These are phyloP conservation scores for Cerastoderma edule DNA, from an alignment of 2,888 invertebrate genomes.

Conservation along the genomic window DNA sequence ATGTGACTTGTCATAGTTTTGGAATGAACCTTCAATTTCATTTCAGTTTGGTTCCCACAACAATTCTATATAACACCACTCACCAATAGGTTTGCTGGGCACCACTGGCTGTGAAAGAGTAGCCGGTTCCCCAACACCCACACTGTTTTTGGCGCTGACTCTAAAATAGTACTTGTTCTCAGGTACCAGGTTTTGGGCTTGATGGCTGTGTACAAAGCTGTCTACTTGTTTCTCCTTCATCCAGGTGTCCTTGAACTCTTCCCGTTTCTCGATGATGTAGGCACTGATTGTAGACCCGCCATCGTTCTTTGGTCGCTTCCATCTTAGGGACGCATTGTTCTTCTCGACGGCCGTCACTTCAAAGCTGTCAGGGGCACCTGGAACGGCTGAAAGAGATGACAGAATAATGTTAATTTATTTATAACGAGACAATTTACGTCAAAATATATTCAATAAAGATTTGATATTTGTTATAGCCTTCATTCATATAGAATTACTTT, in stretches of 20 bases:
- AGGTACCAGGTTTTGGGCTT: conserved; percentile 73
- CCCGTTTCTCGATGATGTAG: conserved; percentile 76
- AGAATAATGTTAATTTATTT: neutral
- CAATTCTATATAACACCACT: conserved; percentile 83
- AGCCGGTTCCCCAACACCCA: conserved; percentile 72
- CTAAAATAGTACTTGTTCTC: conserved; percentile 81
- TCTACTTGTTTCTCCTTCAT: conserved; percentile 66
- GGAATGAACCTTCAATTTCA: too few relatives aligned
- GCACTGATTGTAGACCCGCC: conserved; percentile 77
- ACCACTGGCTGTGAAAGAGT: conserved; percentile 71
- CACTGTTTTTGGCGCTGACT: conserved; percentile 80
- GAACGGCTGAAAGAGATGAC: conserved; percentile 60
- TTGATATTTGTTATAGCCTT: too few relatives aligned
- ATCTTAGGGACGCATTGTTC: conserved; percentile 74
- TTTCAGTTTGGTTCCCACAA: too few relatives aligned
- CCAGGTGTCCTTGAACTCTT: conserved; percentile 69
- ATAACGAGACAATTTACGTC: too few relatives aligned
- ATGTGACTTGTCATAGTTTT: too few relatives aligned
- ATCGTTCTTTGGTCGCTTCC: conserved; percentile 82
- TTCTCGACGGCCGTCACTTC: conserved; percentile 69
- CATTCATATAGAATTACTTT: too few relatives aligned
- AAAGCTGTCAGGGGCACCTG: conserved; percentile 73
- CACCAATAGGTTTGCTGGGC: conserved; percentile 86
- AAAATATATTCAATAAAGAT: too few relatives aligned
- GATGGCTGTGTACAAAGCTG: conserved; percentile 56